Conservation (phyloP, 2,797 vertebrate species). For the Danio jaintianensis region DNA sequence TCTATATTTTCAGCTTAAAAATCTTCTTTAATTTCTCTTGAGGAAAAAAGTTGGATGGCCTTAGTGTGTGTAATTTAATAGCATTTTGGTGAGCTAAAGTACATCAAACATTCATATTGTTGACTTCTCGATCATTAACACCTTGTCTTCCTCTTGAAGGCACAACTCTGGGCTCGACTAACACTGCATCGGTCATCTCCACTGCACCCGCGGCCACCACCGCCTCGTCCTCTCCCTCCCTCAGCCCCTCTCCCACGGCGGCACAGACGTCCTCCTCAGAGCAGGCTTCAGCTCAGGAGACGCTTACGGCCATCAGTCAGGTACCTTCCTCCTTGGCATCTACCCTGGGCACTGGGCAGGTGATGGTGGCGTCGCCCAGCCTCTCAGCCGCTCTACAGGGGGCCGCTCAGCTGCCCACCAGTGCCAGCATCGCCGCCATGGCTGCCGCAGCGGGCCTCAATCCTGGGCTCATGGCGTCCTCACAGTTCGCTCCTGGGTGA, state of each 20-base stretch:
- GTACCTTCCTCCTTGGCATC: conserved; percentile 84
- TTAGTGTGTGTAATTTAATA: no score
- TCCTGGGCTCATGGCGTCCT: conserved; percentile 94
- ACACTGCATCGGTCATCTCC: conserved; percentile 94
- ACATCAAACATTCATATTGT: not conserved
- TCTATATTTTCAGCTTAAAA: no score
- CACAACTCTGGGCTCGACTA: conserved; percentile 84
- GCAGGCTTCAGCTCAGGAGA: conserved; percentile 59
- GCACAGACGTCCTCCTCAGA: conserved; percentile 77
- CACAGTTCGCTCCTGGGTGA: conserved; percentile 94
- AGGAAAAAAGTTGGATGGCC: no score
- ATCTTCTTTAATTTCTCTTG: no score
- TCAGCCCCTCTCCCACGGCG: conserved; percentile 87
- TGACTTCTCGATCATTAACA: not conserved
- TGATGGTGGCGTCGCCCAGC: conserved; percentile 92
- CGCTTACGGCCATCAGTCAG: conserved; percentile 80
- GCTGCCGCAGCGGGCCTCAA: conserved; percentile 94
- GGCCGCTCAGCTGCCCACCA: conserved; percentile 89
- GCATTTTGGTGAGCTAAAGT: no score
- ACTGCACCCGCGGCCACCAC: conserved; percentile 87
- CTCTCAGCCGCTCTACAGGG: conserved; percentile 90
- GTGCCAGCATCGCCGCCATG: conserved; percentile 95
- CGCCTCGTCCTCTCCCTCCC: conserved; percentile 84
- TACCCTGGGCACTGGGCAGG: conserved; percentile 86
- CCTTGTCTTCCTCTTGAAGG: conserved; percentile 71